Base-by-base conservation (phyloP, 2,797 vertebrate species). In the Natrix natrix region DNA sequence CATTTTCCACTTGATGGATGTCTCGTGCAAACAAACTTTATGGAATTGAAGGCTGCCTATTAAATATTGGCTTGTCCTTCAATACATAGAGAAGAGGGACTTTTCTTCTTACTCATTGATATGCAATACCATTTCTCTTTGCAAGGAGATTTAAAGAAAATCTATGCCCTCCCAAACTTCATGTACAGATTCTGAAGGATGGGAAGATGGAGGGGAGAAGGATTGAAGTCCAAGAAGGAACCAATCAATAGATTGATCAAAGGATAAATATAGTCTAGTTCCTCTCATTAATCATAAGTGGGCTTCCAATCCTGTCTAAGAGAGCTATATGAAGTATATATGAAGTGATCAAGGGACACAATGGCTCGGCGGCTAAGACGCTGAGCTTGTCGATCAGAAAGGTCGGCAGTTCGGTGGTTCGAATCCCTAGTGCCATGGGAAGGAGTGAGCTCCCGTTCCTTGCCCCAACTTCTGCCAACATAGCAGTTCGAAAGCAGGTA, bases 221-320 rank as follows among this genome's bases (percentile, higher is more conserved):
- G 37, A 48, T 16, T 63, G 8, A 10, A 56, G 32, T 52, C n/a
- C 86, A 63, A 86, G 88, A 89, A 63, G 43, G 48, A 74, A 83
- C 89, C 90, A 8, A 63, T 91, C 37, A 14, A 93, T 93, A 37
- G 93, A 92, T 94, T 90, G 61, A 61, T 10, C 6, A 91, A 56
- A 57, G 2, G 17, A 88, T 92, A 86, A 48, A 91, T 91, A 57
- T 11, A 13, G 87, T 32, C 69, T 48, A 78, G 48, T 60, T 56
- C 63, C 52, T 20, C 14, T 56, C 86, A 32, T 61, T 24, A 57
- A 88, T 52, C 86, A 86, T 89, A 43, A 88, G 37, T 91, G 74
- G 52, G 12, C 55, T 91, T 88, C 55, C 90, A 88, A 60, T 28
- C 90, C 66, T 63, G 28, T 22, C 54, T 24, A 60, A 86, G 43